Evolutionary conservation across 1,140 invertebrate genomes (phyloP).

Genomic region (Neocloeon triangulifer): DNA sequence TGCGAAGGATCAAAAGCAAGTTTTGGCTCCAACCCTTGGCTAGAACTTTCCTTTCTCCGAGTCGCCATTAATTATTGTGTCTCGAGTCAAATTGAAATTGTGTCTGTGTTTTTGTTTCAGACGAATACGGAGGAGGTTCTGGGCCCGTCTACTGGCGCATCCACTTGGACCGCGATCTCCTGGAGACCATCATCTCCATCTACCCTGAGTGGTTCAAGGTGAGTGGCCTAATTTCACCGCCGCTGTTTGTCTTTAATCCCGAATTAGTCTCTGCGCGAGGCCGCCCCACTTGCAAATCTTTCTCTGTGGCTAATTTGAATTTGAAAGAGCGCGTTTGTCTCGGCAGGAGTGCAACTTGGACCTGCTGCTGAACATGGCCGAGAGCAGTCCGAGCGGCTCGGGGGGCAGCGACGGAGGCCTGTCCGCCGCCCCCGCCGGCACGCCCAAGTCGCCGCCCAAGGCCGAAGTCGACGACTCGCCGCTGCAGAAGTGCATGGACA

Average conservation of each 20-base stretch:
- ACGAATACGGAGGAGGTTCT: conserved; percentile 34
- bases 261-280: background rate
- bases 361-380: conserved; percentile 31
- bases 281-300: background rate
- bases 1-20: too few species aligned
- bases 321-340: too few species aligned
- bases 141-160: conserved; percentile 69
- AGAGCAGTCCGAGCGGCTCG: conserved; percentile 22
- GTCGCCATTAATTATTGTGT: too few species aligned
- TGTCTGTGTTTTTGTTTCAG: too few species aligned
- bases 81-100: too few species aligned
- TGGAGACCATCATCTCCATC: conserved; percentile 69
- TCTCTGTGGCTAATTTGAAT: background rate
- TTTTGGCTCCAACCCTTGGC: too few species aligned
- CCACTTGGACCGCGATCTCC: conserved; percentile 68
- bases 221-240: too few species aligned
- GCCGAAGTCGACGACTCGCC: conserved; percentile 84
- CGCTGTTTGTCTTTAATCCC: background rate
- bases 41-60: too few species aligned
- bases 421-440: conserved; percentile 17
- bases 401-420: conserved; percentile 9
- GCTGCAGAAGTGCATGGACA: conserved; percentile 76
- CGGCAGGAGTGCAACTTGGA: conserved; percentile 17
- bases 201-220: conserved; percentile 78
- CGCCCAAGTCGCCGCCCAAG: conserved; percentile 55